Percentiles rank a stretch among this genome's conserved stretches.
Conservation (phyloP, 2,888 invertebrate genomes). For the Alsophila aescularia region DNA sequence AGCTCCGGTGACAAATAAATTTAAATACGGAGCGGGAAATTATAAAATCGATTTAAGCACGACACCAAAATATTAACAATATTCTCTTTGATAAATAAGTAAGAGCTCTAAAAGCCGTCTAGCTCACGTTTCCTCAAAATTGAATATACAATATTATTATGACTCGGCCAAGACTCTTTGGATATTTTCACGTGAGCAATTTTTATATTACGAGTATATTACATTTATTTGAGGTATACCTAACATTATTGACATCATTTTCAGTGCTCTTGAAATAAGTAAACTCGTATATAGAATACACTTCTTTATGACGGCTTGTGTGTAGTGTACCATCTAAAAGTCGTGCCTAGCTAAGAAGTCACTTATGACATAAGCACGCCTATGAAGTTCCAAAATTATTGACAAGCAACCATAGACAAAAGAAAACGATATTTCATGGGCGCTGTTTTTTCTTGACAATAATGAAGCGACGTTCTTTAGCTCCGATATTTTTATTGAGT, state of each 20-base stretch:
- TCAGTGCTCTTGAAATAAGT: no score
- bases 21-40: constrained; percentile 23
- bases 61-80: not conserved
- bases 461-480: no score
- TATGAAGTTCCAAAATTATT: no score
- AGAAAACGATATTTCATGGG: no score
- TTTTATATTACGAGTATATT: constrained; percentile 50
- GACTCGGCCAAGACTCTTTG: constrained; percentile 39
- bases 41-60: constrained; percentile 8
- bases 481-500: no score
- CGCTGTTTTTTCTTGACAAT: no score
- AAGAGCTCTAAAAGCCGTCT: not conserved
- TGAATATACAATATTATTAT: constrained; percentile 64
- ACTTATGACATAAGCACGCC: no score
- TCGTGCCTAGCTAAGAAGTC: no score
- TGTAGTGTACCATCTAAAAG: no score
- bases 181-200: constrained; percentile 54
- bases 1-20: constrained; percentile 28
- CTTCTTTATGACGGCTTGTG: no score
- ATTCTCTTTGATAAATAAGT: not conserved
- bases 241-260: constrained; percentile 45
- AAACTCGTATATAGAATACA: no score
- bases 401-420: no score
- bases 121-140: constrained; percentile 57
- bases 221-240: constrained; percentile 45